phyloP scores from a whole-genome alignment of 2,888 invertebrate genomes.

The Imbricaverruca yamaguchii region DNA sequence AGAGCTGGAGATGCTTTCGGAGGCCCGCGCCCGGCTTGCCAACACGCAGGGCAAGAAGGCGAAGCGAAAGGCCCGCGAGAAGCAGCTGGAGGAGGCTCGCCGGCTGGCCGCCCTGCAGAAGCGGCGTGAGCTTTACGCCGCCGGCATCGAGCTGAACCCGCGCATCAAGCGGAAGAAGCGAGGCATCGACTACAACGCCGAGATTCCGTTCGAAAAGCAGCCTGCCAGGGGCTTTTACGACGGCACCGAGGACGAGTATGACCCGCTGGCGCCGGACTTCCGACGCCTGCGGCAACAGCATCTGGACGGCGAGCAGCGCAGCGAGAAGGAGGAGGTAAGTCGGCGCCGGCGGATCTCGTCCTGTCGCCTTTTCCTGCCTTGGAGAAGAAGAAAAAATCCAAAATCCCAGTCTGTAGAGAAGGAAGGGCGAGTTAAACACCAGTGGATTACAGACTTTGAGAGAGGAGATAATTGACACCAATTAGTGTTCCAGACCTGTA shows the following conservation, averaged over 20 bases:
- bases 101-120: conserved; percentile 94
- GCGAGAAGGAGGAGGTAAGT: conserved; percentile 78
- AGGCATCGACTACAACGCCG: conserved; percentile 93
- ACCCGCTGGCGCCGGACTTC: conserved; percentile 84
- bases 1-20: conserved; percentile 97
- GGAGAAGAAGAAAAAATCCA: no score
- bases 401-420: no score
- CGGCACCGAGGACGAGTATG: conserved; percentile 67
- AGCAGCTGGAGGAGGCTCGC: conserved; percentile 95
- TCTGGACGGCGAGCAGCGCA: conserved; percentile 80
- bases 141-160: conserved; percentile 65
- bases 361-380: no score
- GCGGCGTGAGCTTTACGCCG: conserved; percentile 91
- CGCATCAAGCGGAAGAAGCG: conserved; percentile 56
- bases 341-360: neutral
- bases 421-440: no score
- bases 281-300: conserved; percentile 82
- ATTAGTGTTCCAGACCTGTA: no score
- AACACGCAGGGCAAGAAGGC: conserved; percentile 80
- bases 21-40: conserved; percentile 94
- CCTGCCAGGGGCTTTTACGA: conserved; percentile 92
- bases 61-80: conserved; percentile 90
- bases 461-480: no score
- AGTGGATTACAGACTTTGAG: no score
- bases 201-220: conserved; percentile 94